Base-by-base conservation (phyloP, 2,113 vertebrate genomes). In the Epinephelus fuscoguttatus region DNA sequence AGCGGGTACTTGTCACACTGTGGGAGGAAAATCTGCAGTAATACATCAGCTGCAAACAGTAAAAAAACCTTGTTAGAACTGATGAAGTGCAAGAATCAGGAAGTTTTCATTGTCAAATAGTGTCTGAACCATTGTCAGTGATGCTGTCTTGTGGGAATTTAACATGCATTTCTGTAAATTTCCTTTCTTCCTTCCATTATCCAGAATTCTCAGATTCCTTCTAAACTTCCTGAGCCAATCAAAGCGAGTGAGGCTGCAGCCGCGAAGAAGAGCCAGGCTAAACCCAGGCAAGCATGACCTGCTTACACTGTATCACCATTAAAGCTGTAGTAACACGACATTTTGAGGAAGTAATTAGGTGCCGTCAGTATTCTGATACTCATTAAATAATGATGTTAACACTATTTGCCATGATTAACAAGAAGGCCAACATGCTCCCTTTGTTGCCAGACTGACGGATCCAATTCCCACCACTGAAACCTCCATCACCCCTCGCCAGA, bases 181-280 rank as follows among this genome's bases (percentile, higher is more conserved):
- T 21, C 1, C 19, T 17, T 55, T 78, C 78, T 63, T 83, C 52
- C 76, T 33, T 73, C 70, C 56, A 27, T 78, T 76, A 60, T 91
- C 37, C 94, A 99, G 98, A 99, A 98, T 88, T 97, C 97, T 93
- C 91, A 93, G 7, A 96, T 99, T 89, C 98, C 98, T 50, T 64
- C 95, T 55, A 99, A 98, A 89, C 97, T 99, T 89, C 98, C 98
- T 47, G 98, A 99, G 81, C 98, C 98, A 25, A 93, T 99, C 84
- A 97, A 97, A 97, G 98, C 97, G 0, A 99, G 98, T 15, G 98
- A 99, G 90, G 98, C 98, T 91, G 98, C 98, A 64, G 98, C 98
- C 77, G 97, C 97, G 52, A 99, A 98, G 95, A 99, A 99, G 94
- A 98, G 94, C 89, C 95, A 96, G 82, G 94, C 95, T 30, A 99